Evolutionary conservation across 2,888 invertebrate species (phyloP), one percentile per base, ranked within the genome.

Genomic region (Drosophila koepferae): DNA sequence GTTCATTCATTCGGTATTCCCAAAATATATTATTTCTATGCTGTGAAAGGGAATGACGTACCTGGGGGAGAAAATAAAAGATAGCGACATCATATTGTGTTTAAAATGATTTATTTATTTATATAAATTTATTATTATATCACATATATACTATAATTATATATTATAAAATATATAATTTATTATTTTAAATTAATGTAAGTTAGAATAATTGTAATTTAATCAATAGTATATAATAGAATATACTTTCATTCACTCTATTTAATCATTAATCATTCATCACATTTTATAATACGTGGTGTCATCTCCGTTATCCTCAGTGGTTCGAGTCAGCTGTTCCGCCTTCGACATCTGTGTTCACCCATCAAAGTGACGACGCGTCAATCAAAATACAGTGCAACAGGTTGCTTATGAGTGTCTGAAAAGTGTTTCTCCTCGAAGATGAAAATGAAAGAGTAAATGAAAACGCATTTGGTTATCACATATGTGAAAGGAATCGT

Each of bases 281-380:
- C 38, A 14, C n/a, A 8, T 41, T 51, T 12, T 18, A 20, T 18
- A 51, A 38, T 53, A 1, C 23, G 4, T 40, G n/a, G 16, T 23
- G 20, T 9, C 12, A 41, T 40, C 12, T 7, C 0, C 4, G 36
- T 0, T 8, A 1, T 14, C n/a, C 28, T 16, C 18, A 5, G 41
- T 31, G 10, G 8, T 41, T 12, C 14, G 12, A 53, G 18, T 63
- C 76, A 77, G 72, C 77, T 77, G 76, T 68, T 65, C 54, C 28
- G 6, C 14, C 63, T 28, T 54, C 41, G 14, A 59, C 34, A 43
- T 61, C 62, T 23, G 38, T 40, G 34, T 8, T 18, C 34, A n/a
- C 23, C 23, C 31, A 61, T 18, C n/a, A 28, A 36, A 55, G 41
- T 41, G 28, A 14, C 16, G 28, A 14, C 16, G 23, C 41, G 55